Evolutionary conservation across 2,113 vertebrate genomes (phyloP), one percentile per base, ranked within the genome.

Genomic region (Phylloscopus trochilus): DNA sequence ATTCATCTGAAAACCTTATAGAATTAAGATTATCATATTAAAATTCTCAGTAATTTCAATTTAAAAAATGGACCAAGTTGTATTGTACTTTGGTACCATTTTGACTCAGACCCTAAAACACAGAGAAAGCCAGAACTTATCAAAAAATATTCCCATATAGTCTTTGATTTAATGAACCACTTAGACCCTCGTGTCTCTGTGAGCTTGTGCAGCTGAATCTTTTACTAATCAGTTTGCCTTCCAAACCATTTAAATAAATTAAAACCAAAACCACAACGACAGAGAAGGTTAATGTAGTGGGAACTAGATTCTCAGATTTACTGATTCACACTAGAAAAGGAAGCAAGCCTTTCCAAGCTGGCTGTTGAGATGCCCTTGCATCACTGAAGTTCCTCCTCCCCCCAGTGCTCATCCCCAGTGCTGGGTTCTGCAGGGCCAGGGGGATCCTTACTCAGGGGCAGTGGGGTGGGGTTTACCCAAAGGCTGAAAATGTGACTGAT

Each of bases 321-420:
- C 7, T 14, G 22, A 30, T 6, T 43, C 26, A 20, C 30, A 6
- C 20, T 9, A 14, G 20, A n/a, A 60, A 33, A 82, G 5, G 20
- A 47, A 11, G 7, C 2, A 0, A 6, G 24, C 19, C 35, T 68
- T 85, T 51, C 44, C 27, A 3, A 69, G 43, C n/a, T 4, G n/a
- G 44, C 41, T 73, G 35, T 13, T 35, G 88, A 39, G 23, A 10
- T 44, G 24, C 20, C 14, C 75, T 66, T 52, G 11, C 31, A 13
- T 13, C 44, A 4, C 24, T 15, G 33, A 6, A 15, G 24, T 27
- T 15, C 49, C 24, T 52, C 16, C 18, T 33, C 41, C 47, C 35
- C 53, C 15, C 4, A 0, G 33, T 11, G 9, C 37, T 74, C 73
- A 22, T 3, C 18, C 7, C 21, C 21, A 10, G 4, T 1, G 6